Percentiles rank a stretch among this genome's conserved stretches.
Conservation (phyloP, 2,888 invertebrate genomes). For the Odontothrips loti region DNA sequence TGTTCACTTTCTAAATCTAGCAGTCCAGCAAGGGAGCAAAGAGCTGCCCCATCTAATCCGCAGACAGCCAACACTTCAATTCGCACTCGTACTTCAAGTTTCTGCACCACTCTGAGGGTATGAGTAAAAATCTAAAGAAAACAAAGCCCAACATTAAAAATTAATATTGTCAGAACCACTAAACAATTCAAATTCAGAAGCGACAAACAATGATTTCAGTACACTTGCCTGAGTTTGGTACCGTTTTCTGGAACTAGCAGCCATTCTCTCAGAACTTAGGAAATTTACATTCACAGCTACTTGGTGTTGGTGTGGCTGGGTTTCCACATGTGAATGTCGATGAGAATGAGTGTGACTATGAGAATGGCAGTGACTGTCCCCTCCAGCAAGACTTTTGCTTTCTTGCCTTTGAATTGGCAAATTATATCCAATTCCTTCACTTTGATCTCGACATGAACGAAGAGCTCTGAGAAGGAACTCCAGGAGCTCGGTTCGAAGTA, state of each 20-base stretch:
- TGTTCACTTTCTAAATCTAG: conserved; percentile 17
- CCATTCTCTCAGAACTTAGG: conserved; percentile 61
- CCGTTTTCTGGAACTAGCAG: conserved; percentile 59
- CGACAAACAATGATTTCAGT: not conserved
- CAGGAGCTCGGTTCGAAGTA: conserved; percentile 58
- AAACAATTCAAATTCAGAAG: not conserved
- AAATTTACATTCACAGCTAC: conserved; percentile 55
- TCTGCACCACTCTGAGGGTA: not conserved
- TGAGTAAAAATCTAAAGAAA: not conserved
- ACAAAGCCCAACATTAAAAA: not conserved
- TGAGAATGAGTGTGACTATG: not conserved
- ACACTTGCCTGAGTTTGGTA: conserved; percentile 64
- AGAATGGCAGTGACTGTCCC: not conserved
- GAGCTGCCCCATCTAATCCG: not conserved
- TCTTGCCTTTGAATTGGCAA: not conserved
- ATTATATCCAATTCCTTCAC: not conserved
- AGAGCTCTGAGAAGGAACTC: conserved; percentile 61
- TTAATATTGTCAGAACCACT: not conserved
- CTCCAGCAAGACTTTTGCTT: not conserved
- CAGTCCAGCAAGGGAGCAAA: not conserved
- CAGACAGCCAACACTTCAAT: conserved; percentile 1
- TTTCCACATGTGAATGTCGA: not conserved
- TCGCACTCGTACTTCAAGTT: not conserved
- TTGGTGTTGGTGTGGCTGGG: conserved; percentile 1
- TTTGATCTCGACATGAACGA: not conserved